phyloP scores from a whole-genome alignment of 2,113 vertebrate species.

The Gasterosteus aculeatus region DNA sequence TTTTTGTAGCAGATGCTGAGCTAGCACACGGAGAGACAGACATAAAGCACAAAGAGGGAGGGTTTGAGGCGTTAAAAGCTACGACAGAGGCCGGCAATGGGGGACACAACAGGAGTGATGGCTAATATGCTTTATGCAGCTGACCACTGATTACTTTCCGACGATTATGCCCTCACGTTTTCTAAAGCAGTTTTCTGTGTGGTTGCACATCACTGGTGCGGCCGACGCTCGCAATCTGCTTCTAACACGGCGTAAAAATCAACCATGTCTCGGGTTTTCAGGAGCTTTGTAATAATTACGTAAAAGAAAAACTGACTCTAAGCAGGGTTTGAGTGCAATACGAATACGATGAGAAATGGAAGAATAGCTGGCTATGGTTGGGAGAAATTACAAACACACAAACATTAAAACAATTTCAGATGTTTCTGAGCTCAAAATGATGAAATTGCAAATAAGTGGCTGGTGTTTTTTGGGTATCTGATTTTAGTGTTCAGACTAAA shows the following conservation, averaged over 20 bases:
- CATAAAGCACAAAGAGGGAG: slow-evolving; percentile 2
- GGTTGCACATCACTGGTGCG: slow-evolving; percentile 54
- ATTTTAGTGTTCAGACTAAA: not conserved
- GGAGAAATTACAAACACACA: not conserved
- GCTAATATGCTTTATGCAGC: slow-evolving; percentile 74
- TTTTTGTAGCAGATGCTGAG: slow-evolving; percentile 44
- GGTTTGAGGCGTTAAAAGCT: slow-evolving; percentile 35
- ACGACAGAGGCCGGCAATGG: slow-evolving; percentile 51
- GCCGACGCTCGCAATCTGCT: slow-evolving; percentile 57
- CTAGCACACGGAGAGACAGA: not conserved
- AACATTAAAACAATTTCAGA: slow-evolving; percentile 4
- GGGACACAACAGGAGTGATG: slow-evolving; percentile 66
- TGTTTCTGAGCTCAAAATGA: slow-evolving; percentile 4
- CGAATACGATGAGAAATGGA: not conserved
- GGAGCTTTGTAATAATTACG: slow-evolving; percentile 18
- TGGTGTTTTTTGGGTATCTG: not conserved
- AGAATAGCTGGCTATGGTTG: not conserved
- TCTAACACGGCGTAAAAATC: slow-evolving; percentile 54
- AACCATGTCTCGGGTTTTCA: slow-evolving; percentile 50
- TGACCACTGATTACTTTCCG: slow-evolving; percentile 75
- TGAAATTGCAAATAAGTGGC: not conserved
- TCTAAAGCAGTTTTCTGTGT: slow-evolving; percentile 54
- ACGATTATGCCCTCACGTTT: slow-evolving; percentile 72
- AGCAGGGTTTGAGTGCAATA: slow-evolving; percentile 15
- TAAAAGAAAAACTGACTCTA: slow-evolving; percentile 33